Evolutionary conservation across 2,113 vertebrate genomes (phyloP).

Genomic region (Pluvialis apricaria): DNA sequence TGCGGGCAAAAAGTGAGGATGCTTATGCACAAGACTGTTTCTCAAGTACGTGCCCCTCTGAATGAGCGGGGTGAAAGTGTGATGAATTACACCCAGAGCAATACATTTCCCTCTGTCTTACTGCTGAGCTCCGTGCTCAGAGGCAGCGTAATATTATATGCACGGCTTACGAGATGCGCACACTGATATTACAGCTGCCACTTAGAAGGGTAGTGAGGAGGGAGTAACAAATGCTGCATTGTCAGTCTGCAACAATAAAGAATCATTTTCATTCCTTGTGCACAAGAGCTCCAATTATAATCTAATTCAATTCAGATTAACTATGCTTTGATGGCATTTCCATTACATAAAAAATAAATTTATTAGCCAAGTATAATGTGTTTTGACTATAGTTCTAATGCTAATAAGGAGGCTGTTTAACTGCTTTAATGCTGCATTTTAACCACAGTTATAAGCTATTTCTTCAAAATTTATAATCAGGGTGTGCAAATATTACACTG

Average conservation of each 20-base stretch:
- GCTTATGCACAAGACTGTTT: background rate
- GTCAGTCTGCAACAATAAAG: conserved; percentile 69
- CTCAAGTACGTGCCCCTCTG: background rate
- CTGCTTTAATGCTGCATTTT: conserved; percentile 67
- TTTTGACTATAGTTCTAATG: conserved; percentile 74
- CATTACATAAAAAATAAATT: conserved; percentile 79
- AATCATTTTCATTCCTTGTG: conserved; percentile 71
- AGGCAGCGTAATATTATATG: background rate
- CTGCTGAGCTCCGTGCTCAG: background rate
- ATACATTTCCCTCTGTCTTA: background rate
- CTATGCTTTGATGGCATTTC: conserved; percentile 78
- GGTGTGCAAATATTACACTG: conserved; percentile 20
- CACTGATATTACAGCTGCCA: conserved; percentile 37
- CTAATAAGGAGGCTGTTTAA: conserved; percentile 72
- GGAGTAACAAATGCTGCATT: conserved; percentile 60
- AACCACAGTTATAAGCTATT: conserved; percentile 56
- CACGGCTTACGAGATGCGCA: background rate
- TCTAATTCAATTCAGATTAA: conserved; percentile 79
- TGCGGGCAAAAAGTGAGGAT: background rate
- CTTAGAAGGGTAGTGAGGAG: conserved; percentile 22
- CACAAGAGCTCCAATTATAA: conserved; percentile 76
- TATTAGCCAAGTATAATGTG: conserved; percentile 76
- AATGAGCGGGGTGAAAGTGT: background rate
- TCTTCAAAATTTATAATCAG: conserved; percentile 60
- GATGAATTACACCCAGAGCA: background rate